A percentile compares a stretch with the other conserved stretches of the same genome.
Evolutionary conservation across 2,797 vertebrate species (phyloP).

Genomic region (Enteromius viviparus): DNA sequence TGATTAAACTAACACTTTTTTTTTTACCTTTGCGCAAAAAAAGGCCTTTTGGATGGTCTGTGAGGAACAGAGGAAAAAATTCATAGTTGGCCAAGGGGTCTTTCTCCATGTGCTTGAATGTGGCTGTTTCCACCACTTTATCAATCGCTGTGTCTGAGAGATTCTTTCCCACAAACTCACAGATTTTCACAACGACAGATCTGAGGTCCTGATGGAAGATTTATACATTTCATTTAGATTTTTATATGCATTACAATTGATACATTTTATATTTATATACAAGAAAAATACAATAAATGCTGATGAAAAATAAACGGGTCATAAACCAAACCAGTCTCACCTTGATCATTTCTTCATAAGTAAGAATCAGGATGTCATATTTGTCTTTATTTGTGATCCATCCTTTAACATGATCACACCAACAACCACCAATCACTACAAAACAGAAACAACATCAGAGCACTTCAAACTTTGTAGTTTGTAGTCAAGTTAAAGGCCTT

Average conservation of each 20-base stretch:
- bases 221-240: too few relatives aligned
- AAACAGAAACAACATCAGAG: background rate
- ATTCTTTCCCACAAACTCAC: constrained; percentile 70
- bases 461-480: too few relatives aligned
- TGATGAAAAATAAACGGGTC: background rate
- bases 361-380: constrained; percentile 76
- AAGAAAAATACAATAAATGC: too few relatives aligned
- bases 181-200: constrained; percentile 69
- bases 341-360: constrained; percentile 78
- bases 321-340: constrained; percentile 53
- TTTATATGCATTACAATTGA: too few relatives aligned
- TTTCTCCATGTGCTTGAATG: constrained; percentile 69
- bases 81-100: constrained; percentile 71
- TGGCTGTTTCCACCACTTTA: constrained; percentile 64
- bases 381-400: constrained; percentile 73
- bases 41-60: constrained; percentile 1
- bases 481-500: too few relatives aligned
- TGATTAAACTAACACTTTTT: too few relatives aligned
- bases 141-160: constrained; percentile 69
- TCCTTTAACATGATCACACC: constrained; percentile 75
- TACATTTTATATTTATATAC: too few relatives aligned
- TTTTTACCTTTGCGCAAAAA: constrained; percentile 71
- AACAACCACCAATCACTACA: constrained; percentile 64
- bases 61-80: background rate
- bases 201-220: constrained; percentile 64